Conservation (phyloP, 1,140 invertebrate species). For the Listronotus oregonensis region DNA sequence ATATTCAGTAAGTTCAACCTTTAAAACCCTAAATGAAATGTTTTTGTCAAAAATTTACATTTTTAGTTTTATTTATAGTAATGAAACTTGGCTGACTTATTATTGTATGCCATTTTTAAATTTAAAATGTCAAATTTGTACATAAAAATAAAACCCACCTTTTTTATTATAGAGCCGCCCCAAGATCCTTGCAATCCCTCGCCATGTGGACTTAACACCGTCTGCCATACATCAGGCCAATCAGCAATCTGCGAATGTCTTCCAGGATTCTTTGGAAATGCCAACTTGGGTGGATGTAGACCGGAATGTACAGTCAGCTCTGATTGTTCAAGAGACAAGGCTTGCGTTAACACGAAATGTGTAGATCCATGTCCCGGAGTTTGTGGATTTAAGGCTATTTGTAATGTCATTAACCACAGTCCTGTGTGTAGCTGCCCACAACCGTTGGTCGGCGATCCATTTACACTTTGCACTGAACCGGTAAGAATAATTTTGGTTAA, state of each 20-base stretch:
- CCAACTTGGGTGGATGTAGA: constrained; percentile 64
- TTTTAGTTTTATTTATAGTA: too few species aligned
- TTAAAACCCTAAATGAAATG: too few species aligned
- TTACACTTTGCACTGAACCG: constrained; percentile 66
- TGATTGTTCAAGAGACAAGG: constrained; percentile 73
- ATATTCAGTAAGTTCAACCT: too few species aligned
- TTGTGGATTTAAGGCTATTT: constrained; percentile 71
- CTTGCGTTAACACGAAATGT: constrained; percentile 76
- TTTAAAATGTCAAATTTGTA: too few species aligned
- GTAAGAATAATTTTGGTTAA: constrained; percentile 9
- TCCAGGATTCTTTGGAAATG: constrained; percentile 66
- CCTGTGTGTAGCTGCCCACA: constrained; percentile 78
- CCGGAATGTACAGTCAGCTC: constrained; percentile 78
- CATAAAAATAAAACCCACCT: not conserved
- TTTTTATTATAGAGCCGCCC: constrained; percentile 43
- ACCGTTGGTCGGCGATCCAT: constrained; percentile 75
- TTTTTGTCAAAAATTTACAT: too few species aligned
- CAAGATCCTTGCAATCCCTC: constrained; percentile 71
- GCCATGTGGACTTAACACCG: constrained; percentile 75
- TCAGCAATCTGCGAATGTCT: constrained; percentile 76
- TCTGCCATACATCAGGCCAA: constrained; percentile 65
- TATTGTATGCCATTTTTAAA: too few species aligned
- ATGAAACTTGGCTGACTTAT: too few species aligned
- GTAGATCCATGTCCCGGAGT: constrained; percentile 74
- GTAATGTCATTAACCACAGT: constrained; percentile 77